Base-by-base conservation (phyloP, 2,888 invertebrate species). In the Suillia variegata region DNA sequence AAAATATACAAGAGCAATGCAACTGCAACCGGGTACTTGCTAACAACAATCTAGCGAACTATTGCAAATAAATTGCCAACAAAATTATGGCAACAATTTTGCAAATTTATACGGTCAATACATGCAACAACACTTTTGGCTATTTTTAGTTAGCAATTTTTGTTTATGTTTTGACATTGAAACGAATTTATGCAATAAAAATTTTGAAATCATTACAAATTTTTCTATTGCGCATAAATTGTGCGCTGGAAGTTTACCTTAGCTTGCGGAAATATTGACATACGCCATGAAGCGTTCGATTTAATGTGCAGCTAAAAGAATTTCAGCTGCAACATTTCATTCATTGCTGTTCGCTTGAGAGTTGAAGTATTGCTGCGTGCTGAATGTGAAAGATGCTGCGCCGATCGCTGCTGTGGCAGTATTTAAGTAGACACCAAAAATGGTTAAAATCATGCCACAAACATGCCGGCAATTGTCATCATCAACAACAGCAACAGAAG, bases 361-460 rank as follows among this genome's bases (percentile, higher is more conserved):
- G 38, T 13, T 13, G 15, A 5, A 4, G n/a, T 4, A 10, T 38
- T 38, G 31, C 10, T 26, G 26, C 26, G 26, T 26, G 5, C 26
- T n/a, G n/a, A n/a, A n/a, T 8, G 12, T 31, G 31, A 6, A 31
- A 31, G 12, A 31, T 38, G 38, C 17, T 53, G 56, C 62, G n/a
- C n/a, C n/a, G n/a, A n/a, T n/a, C n/a, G n/a, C n/a, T n/a, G n/a
- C n/a, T n/a, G n/a, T n/a, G n/a, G n/a, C 67, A 66, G 67, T 66
- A 72, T 70, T 72, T 73, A 73, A 74, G 74, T 73, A n/a, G n/a
- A n/a, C n/a, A 75, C 74, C 75, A 71, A 78, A 77, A 76, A 77
- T 75, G 78, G 77, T 72, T 70, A 71, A 71, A 78, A 69, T 70
- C 73, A 74, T 73, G 59, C 62, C 56, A 62, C 56, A 63, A 62